Evolutionary conservation across 1,140 invertebrate species (phyloP), one percentile per base, ranked within the genome.

Genomic region (Holotrichia oblita): DNA sequence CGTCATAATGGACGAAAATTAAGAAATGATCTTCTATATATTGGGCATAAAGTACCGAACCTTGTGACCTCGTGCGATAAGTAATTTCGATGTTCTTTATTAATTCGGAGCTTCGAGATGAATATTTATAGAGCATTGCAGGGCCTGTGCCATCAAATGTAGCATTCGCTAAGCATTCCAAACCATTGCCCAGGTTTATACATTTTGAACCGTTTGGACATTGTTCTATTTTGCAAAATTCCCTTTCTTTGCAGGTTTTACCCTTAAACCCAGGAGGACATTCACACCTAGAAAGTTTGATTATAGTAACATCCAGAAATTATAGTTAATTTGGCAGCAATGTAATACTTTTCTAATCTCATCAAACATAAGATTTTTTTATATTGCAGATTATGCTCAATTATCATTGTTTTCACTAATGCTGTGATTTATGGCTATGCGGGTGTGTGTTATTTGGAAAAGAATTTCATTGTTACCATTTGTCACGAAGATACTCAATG

Each of bases 181-280:
- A 97, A 0, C 98, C 97, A 81, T 94, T 92, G 79, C 95, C 92
- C 6, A 98, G 89, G 88, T 98, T 98, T 64, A 93, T 90, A 85
- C 98, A 99, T 42, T 90, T 90, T 9, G 95, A 93, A 75, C 91
- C 92, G 40, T 85, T 86, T 0, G 98, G 97, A 87, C 98, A 99
- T 34, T 89, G 89, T 83, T 94, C 92, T 73, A 95, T 87, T 84
- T 95, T 92, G 86, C 98, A 99, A 88, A 97, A 97, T 87, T 99
- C 95, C 86, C 96, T 92, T 83, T 97, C 95, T 81, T 94, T 93
- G 84, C 98, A 99, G 80, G 93, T 93, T 88, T 97, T 97, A 34
- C 97, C 97, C 84, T 96, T 96, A 86, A 95, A 99, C 2, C 97
- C 97, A 61, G 92, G 90, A 0, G 94, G 91, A 86, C 98, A 99